These are phyloP conservation scores for Physella acuta DNA, from an alignment of 1,140 invertebrate species.

Conservation along the genomic window DNA sequence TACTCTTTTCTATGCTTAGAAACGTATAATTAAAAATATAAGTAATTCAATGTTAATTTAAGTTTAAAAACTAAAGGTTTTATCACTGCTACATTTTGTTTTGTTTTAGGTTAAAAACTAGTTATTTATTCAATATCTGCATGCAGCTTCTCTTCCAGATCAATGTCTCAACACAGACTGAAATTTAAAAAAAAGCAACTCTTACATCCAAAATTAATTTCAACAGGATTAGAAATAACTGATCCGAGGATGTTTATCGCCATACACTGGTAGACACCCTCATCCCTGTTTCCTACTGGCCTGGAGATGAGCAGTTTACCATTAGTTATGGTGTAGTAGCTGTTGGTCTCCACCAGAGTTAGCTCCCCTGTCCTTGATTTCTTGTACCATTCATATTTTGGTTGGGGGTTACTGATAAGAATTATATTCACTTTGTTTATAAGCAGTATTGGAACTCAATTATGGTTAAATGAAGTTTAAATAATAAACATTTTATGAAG, in stretches of 20 bases:
- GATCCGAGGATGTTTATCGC: slow-evolving; percentile 86
- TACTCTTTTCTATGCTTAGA: not conserved
- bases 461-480: too few relatives aligned
- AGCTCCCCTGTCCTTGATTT: not conserved
- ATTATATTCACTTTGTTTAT: too few relatives aligned
- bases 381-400: slow-evolving; percentile 10
- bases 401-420: slow-evolving; percentile 4
- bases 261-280: slow-evolving; percentile 87
- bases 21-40: not conserved
- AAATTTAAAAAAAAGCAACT: not conserved
- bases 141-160: too few relatives aligned
- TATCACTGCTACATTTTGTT: not conserved
- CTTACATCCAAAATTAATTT: slow-evolving; percentile 20
- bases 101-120: not conserved
- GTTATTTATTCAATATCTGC: not conserved
- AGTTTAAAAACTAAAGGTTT: not conserved
- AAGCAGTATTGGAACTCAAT: too few relatives aligned
- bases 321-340: slow-evolving; percentile 87
- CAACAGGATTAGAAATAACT: slow-evolving; percentile 59
- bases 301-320: slow-evolving; percentile 86
- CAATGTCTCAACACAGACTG: not conserved
- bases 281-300: slow-evolving; percentile 71
- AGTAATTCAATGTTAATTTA: not conserved
- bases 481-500: too few relatives aligned
- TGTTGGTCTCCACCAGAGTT: slow-evolving; percentile 8